Percentiles rank a stretch among this genome's conserved stretches.
Evolutionary conservation across 1,140 invertebrate species (phyloP).

Genomic region (Agrilus planipennis): DNA sequence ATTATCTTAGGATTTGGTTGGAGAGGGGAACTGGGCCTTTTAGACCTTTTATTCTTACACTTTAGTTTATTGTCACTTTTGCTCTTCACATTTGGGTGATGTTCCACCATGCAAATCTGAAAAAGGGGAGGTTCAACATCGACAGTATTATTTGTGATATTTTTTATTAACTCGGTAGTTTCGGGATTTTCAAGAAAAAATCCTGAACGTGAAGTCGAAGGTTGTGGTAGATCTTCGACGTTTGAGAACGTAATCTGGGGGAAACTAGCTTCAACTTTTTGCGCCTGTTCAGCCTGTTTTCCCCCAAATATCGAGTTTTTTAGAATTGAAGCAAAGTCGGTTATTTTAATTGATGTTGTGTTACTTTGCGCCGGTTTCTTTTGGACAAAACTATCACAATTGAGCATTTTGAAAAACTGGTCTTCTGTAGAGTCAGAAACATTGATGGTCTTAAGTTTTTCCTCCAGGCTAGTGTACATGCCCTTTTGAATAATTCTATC

Average conservation of each 20-base stretch:
- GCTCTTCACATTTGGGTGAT: neutral
- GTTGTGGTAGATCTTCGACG: constrained; percentile 9
- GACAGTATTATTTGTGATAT: neutral
- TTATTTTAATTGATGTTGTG: constrained; percentile 7
- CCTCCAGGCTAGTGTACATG: constrained; percentile 27
- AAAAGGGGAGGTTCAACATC: neutral
- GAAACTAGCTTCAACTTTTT: neutral
- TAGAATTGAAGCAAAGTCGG: constrained; percentile 10
- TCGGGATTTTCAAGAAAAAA: constrained; percentile 18
- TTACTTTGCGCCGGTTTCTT: constrained; percentile 12
- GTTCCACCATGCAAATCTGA: neutral
- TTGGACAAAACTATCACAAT: neutral
- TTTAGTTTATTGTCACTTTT: neutral
- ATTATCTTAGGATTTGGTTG: neutral
- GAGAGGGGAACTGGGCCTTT: neutral
- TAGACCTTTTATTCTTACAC: neutral
- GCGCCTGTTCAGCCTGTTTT: neutral
- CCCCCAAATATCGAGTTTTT: neutral
- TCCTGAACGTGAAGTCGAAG: constrained; percentile 17
- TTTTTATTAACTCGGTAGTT: neutral
- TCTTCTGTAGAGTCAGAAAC: constrained; percentile 20
- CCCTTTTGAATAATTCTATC: constrained; percentile 31
- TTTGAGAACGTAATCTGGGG: constrained; percentile 9
- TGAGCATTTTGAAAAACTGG: constrained; percentile 23
- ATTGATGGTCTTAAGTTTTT: constrained; percentile 27